A percentile compares a stretch with the other conserved stretches of the same genome.
These are phyloP conservation scores for Psilanteris sp. DNA, from an alignment of 1,140 invertebrate genomes.

Conservation along the genomic window DNA sequence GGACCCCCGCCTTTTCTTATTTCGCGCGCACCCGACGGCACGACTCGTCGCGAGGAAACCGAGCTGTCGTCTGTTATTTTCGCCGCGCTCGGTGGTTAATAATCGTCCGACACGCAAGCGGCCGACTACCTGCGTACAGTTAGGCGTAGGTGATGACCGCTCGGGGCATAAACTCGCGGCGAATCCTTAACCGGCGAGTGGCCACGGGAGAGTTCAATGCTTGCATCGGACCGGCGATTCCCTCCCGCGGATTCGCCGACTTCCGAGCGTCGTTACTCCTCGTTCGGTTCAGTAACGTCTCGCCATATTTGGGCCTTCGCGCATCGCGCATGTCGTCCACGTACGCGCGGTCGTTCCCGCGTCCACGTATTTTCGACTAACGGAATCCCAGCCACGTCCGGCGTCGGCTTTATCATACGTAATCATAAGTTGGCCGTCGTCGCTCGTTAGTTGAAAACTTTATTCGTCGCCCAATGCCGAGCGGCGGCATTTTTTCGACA, in stretches of 20 bases:
- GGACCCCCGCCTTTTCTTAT: too few species aligned
- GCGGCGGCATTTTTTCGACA: too few species aligned
- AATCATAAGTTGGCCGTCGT: constrained; percentile 24
- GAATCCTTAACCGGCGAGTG: constrained; percentile 67
- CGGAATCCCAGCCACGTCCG: constrained; percentile 52
- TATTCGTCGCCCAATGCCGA: too few species aligned
- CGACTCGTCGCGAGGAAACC: too few species aligned
- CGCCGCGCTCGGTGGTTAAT: constrained; percentile 31
- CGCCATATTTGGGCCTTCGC: constrained; percentile 58
- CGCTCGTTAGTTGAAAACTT: too few species aligned
- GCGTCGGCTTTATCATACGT: constrained; percentile 37
- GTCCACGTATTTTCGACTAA: constrained; percentile 67
- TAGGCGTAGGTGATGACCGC: constrained; percentile 66
- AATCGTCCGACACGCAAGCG: constrained; percentile 41
- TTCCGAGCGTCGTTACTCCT: constrained; percentile 42
- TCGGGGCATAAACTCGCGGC: constrained; percentile 56
- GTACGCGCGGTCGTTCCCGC: constrained; percentile 29
- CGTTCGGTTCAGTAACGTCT: constrained; percentile 56
- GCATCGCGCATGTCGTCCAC: constrained; percentile 55
- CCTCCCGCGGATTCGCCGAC: constrained; percentile 45
- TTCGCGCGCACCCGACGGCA: too few species aligned
- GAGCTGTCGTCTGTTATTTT: constrained; percentile 38
- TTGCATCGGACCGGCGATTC: constrained; percentile 61
- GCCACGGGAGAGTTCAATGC: constrained; percentile 69
- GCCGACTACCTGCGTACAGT: constrained; percentile 53